These are phyloP conservation scores for Eupithecia insigniata DNA, from an alignment of 2,888 invertebrate genomes.

Conservation along the genomic window DNA sequence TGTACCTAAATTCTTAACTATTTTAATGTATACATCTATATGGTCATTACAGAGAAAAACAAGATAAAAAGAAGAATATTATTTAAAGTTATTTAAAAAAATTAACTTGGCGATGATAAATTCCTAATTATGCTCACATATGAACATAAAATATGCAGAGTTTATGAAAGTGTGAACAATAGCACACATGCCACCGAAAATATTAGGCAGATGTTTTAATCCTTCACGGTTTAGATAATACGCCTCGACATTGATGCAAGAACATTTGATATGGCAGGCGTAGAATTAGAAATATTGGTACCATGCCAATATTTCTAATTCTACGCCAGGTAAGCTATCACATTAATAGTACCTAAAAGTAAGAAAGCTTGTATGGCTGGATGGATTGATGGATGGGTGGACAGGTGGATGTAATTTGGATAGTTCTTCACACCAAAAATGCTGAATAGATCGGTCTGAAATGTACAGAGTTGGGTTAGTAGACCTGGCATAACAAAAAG, in stretches of 20 bases:
- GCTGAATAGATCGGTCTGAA: not conserved
- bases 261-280: slow-evolving; percentile 29
- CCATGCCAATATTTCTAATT: not conserved
- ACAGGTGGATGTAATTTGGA: not conserved
- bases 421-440: not conserved
- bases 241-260: slow-evolving; percentile 44
- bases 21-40: no score
- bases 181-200: slow-evolving; percentile 52
- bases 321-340: not conserved
- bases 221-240: slow-evolving; percentile 61
- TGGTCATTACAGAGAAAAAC: no score
- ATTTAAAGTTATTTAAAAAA: not conserved
- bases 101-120: slow-evolving; percentile 6
- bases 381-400: not conserved
- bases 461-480: not conserved
- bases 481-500: not conserved
- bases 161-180: slow-evolving; percentile 63
- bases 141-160: slow-evolving; percentile 38
- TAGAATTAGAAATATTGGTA: not conserved
- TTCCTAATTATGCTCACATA: slow-evolving; percentile 21
- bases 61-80: no score
- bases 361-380: not conserved
- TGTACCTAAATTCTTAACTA: no score
- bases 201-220: slow-evolving; percentile 65
- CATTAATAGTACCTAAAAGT: not conserved